These are phyloP conservation scores for Aurelia aurita DNA, from an alignment of 30 jellyfish, hydroid and myxozoan species.

Conservation along the genomic window DNA sequence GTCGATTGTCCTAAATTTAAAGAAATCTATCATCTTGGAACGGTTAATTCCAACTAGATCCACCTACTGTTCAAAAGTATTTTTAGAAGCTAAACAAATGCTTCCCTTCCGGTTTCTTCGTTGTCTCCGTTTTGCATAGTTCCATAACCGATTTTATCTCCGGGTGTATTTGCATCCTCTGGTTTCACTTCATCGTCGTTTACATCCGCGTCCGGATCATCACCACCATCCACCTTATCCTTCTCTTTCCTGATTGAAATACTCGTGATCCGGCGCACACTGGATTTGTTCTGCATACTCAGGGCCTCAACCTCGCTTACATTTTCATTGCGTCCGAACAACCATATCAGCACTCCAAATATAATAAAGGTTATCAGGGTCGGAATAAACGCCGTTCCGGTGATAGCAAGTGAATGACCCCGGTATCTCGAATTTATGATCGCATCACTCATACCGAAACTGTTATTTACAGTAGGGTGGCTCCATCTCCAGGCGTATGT, in stretches of 20 bases:
- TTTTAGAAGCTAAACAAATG: neutral
- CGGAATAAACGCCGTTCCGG: conserved; percentile 87
- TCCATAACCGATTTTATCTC: conserved; percentile 4
- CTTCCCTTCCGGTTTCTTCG: neutral
- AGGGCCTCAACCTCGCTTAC: conserved; percentile 31
- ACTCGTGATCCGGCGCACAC: conserved; percentile 25
- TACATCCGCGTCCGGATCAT: neutral
- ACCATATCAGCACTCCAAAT: conserved; percentile 81
- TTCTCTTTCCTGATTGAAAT: conserved; percentile 36
- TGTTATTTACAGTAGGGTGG: conserved; percentile 65
- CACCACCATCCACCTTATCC: conserved; percentile 47
- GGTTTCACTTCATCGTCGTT: conserved; percentile 3
- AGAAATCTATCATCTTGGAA: too few species aligned
- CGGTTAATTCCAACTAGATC: too few species aligned
- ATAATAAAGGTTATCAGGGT: conserved; percentile 57
- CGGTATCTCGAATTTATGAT: conserved; percentile 83
- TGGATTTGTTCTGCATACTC: conserved; percentile 26
- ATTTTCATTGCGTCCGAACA: conserved; percentile 78
- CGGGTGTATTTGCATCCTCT: neutral
- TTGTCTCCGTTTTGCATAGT: conserved; percentile 10
- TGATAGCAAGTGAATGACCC: conserved; percentile 61
- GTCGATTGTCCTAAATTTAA: too few species aligned
- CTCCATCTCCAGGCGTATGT: conserved; percentile 90
- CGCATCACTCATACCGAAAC: conserved; percentile 69
- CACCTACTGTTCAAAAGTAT: too few species aligned